Conservation (phyloP, 2,113 vertebrate species). For the Noturus placidus region DNA sequence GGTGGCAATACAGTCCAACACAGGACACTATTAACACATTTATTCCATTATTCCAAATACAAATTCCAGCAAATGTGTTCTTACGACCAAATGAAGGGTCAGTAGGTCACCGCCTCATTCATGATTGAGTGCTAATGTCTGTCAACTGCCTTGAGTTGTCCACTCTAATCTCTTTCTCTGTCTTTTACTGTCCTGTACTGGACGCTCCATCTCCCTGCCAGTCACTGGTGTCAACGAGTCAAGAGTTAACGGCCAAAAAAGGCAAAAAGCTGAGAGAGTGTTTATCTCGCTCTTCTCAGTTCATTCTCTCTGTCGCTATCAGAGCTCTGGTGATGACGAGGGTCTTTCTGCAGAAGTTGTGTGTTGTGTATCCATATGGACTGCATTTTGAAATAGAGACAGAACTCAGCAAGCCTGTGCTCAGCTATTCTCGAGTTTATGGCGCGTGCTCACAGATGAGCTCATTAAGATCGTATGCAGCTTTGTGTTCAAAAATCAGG, state of each 20-base stretch:
- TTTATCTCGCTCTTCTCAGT: not conserved
- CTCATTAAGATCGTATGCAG: slow-evolving; percentile 36
- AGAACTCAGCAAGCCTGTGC: not conserved
- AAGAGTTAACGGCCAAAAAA: not conserved
- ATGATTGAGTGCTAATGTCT: not conserved
- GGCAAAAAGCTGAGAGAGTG: not conserved
- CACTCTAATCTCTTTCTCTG: not conserved
- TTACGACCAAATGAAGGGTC: not conserved
- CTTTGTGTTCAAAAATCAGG: slow-evolving; percentile 64
- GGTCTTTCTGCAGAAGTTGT: not conserved
- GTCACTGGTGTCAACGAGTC: slow-evolving; percentile 8
- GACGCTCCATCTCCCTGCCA: not conserved
- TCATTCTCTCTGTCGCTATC: not conserved
- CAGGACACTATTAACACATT: not conserved
- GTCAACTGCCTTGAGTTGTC: not conserved
- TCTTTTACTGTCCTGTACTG: not conserved
- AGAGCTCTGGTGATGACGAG: not conserved
- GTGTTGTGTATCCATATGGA: slow-evolving; percentile 24
- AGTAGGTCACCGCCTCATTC: not conserved
- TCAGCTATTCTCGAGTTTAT: slow-evolving; percentile 43
- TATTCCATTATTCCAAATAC: not conserved
- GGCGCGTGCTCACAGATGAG: slow-evolving; percentile 29
- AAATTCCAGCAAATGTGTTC: not conserved
- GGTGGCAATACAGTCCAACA: not conserved
- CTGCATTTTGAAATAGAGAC: slow-evolving; percentile 9